Base-by-base conservation (phyloP, 1,140 invertebrate species). In the Lepidotrigona ventralis region DNA sequence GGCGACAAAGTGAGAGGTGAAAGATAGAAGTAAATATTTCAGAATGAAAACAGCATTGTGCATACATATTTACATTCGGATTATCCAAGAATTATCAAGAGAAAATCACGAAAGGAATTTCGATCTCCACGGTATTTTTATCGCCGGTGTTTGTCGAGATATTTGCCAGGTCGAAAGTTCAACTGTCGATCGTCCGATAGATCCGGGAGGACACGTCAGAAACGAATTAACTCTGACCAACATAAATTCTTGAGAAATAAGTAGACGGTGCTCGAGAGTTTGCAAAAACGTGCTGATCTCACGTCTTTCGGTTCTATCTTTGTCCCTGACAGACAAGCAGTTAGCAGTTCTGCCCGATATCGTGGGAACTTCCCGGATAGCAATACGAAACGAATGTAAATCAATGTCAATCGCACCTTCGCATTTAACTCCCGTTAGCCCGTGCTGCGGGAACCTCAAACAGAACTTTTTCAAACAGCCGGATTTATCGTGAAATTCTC, bases 171-270 rank as follows among this genome's bases (percentile, higher is more conserved):
- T 29, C 26, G 63, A 29, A 51, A 53, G 21, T 11, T 9, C 56
- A 29, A 19, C 9, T 14, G 56, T 21, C 60, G 4, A 26, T 29
- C 3, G 6, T 6, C 12, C 69, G 23, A 29, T 69, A 77, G 29
- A 29, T 46, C 39, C 63, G 46, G 58, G 53, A 51, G 46, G 58
- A 26, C 68, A 68, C 75, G 77, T 73, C 29, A 72, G 71, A 84
- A 80, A 77, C 71, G 86, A 81, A 79, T 23, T 79, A 75, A 70
- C 56, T 29, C 51, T 73, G 73, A 73, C 77, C 72, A 72, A 86
- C 81, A 80, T 86, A 87, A 87, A 87, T 87, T 84, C 83, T 77
- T 75, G 46, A 51, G 29, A 53, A 82, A 77, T 78, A 46, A 77
- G 39, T 71, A 71, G n/a, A n/a, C 54, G 86, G 33, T 23, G 19